phyloP scores from a whole-genome alignment of 1,140 invertebrate species.

The Elymnias hypermnestra region DNA sequence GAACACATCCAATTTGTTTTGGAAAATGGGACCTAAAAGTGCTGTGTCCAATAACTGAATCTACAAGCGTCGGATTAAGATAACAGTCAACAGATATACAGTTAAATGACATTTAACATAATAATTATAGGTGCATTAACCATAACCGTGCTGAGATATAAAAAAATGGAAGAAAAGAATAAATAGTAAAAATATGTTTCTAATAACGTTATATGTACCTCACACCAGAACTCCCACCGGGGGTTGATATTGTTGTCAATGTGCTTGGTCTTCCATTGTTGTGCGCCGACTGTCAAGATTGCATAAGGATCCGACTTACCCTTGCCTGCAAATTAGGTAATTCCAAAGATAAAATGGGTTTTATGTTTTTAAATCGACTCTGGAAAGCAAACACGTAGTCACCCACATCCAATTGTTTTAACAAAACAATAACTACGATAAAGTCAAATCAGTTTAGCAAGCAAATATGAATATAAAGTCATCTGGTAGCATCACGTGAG shows the following conservation, averaged over 20 bases:
- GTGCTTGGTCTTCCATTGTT: conserved; percentile 91
- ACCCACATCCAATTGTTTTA: neutral
- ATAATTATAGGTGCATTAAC: conserved; percentile 28
- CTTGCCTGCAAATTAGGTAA: conserved; percentile 74
- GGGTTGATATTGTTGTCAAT: conserved; percentile 95
- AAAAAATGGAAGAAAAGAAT: neutral
- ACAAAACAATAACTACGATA: neutral
- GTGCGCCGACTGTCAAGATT: conserved; percentile 90
- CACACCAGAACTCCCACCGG: conserved; percentile 95
- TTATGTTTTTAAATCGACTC: no score
- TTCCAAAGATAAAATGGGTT: neutral
- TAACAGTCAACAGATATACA: neutral
- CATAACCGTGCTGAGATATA: conserved; percentile 14
- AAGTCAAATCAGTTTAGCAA: no score
- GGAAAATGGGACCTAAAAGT: neutral
- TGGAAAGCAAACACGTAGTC: no score
- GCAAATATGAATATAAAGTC: no score
- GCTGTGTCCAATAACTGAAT: conserved; percentile 7
- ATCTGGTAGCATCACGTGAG: no score
- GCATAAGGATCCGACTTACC: conserved; percentile 97
- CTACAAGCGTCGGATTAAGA: conserved; percentile 7
- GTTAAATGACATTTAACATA: neutral
- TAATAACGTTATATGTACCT: conserved; percentile 87
- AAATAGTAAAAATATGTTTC: no score
- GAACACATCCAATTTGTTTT: conserved; percentile 16